Evolutionary conservation across 2,888 invertebrate genomes (phyloP), one percentile per base, ranked within the genome.

Genomic region (Drosophila fungiperda): DNA sequence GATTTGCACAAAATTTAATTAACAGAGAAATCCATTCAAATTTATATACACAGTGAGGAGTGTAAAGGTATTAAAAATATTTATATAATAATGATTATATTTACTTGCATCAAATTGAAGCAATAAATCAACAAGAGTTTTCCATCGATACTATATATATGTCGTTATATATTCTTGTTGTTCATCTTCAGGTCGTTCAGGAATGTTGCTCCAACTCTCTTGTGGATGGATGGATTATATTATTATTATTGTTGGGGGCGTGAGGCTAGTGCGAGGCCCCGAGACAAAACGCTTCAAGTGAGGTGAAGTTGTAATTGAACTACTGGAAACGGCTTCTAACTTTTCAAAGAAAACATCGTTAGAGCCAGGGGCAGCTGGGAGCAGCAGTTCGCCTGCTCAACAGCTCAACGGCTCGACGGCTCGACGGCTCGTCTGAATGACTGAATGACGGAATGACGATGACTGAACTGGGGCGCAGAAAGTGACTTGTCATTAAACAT

Each of bases 401-500:
- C 45, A 7, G 20, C 45, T 45, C 45, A 45, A 20, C 42, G 20
- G 42, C 42, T 45, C 45, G 8, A 45, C 45, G 8, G 45, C 7
- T 45, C 36, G 35, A 15, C 68, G 1, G 57, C 3, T 33, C 36
- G 57, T 3, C 32, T 11, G 86, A 74, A 71, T 17, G 36, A 38
- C 32, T 7, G 57, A 40, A 42, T 32, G 40, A 42, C 54, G 38
- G 45, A 45, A 50, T 82, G 83, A 82, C 79, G 87, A 79, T 76
- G 82, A 79, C 70, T 87, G 83, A 83, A 87, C 83, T 90, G 88
- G 88, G 83, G 76, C 86, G 87, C 90, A 83, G 88, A 90, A 87
- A 87, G 89, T 90, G 87, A 88, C 90, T 86, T 88, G 89, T 77
- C 88, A 83, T 89, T 85, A 87, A 89, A 82, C 84, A 84, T 83